Base-by-base conservation (phyloP, 2,888 invertebrate genomes). In the Taenaris catops region DNA sequence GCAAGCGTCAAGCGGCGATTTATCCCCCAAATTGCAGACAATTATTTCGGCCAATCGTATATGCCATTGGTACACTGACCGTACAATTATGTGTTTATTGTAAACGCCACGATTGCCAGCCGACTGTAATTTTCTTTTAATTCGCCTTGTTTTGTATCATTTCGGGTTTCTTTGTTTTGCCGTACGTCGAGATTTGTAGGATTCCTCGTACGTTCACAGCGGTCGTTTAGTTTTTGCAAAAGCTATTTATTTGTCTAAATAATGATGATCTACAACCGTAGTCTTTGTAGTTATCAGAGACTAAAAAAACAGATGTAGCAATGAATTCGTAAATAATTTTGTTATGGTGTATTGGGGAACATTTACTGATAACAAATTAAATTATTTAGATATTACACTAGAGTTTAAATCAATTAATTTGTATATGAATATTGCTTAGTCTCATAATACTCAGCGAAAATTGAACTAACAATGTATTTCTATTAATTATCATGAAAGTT, bases 11-110 rank as follows among this genome's bases (percentile, higher is more conserved):
- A 55, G 49, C 52, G 52, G 53, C 58, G 60, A 71, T 71, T 67
- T 68, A 70, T 72, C 55, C 58, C 44, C 60, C 55, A 62, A 68
- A 63, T 56, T 62, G 63, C 57, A 59, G 56, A 55, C 75, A 66
- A 73, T 74, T 74, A 76, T 78, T 75, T 74, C 51, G 62, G 53
- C 69, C 68, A 78, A 71, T 71, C 70, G 68, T 62, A 78, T 74
- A 74, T 76, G 73, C 74, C 75, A 79, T 75, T 76, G 67, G 80
- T 75, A 76, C 72, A 70, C 81, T 72, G 74, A 63, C 70, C 75
- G 61, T 84, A 73, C 86, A 87, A 87, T 87, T 87, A 87, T 84
- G 87, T 87, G 78, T 87, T 87, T 87, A 87, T 86, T 84, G 84
- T 87, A 87, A 87, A 84, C 80, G 87, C 71, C 66, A 78, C 75